Base-by-base conservation (phyloP, 2,888 invertebrate genomes). In the Aphodius granarius region DNA sequence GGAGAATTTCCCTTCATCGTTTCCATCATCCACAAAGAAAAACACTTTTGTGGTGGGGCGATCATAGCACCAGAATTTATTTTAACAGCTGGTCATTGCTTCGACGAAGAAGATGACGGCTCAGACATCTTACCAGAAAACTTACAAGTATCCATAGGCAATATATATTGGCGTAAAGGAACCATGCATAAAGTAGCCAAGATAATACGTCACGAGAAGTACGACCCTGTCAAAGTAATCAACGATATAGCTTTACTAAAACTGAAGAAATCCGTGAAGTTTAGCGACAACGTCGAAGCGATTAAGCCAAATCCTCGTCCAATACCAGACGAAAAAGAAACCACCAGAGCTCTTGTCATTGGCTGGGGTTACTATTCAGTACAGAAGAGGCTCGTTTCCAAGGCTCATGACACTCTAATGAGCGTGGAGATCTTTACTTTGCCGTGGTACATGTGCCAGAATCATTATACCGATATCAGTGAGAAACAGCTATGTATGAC, bases 41-140 rank as follows among this genome's bases (percentile, higher is more conserved):
- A 18, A n/a, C 68, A 68, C 43, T 72, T 78, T 18, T 78, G 76
- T 17, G 76, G 76, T 0, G 76, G 75, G 2, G 66, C 75, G 0
- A 77, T 78, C 9, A 77, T 78, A 17, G 74, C 65, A 63, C 43
- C 62, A 13, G 64, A 64, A 9, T 75, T 75, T 22, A 72, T 78
- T 5, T 66, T 78, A 5, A 75, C 77, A 13, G 78, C 78, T 2
- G 75, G 75, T 15, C 78, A 78, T 66, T 78, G 78, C 66, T 23
- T 78, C 2, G 62, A 63, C 15, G 64, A 63, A 3, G 68, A 62
- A 21, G 76, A 74, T 15, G 63, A 13, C 16, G 43, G 43, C 1
- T 2, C 43, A 3, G 66, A 71, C 3, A 66, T 73, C 19, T 21
- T 63, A n/a, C 63, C 73, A 16, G 17, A 63, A 13, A 62, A 66